Evolutionary conservation across 1,140 invertebrate genomes (phyloP).

Genomic region (Sarcophaga bullata): DNA sequence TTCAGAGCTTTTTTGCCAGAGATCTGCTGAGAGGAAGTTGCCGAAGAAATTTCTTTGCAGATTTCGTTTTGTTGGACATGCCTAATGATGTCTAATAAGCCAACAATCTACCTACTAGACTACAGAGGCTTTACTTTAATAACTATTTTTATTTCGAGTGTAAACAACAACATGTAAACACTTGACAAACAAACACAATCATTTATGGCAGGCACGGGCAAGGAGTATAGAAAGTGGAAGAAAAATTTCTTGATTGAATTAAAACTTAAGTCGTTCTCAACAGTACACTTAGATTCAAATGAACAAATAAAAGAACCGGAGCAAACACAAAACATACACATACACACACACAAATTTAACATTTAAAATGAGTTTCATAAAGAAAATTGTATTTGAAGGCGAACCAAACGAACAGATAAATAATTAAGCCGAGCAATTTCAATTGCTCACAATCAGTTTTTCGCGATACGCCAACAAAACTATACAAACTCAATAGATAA

Average conservation of each 20-base stretch:
- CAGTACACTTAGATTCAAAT: conserved; percentile 13
- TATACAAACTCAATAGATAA: too few species aligned
- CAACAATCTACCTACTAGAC: too few species aligned
- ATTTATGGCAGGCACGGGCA: neutral
- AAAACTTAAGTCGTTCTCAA: conserved; percentile 18
- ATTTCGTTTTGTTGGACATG: too few species aligned
- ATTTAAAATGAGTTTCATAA: neutral
- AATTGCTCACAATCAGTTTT: conserved; percentile 22
- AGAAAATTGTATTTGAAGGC: conserved; percentile 13
- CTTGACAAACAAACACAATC: neutral
- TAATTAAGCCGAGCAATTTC: conserved; percentile 6
- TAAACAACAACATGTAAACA: conserved; percentile 6
- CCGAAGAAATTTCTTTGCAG: too few species aligned
- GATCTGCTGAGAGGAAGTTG: too few species aligned
- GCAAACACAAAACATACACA: too few species aligned
- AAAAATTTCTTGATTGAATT: conserved; percentile 33
- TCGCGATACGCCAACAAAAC: conserved; percentile 25
- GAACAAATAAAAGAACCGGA: too few species aligned
- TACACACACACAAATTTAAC: neutral
- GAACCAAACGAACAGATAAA: too few species aligned
- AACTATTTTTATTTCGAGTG: neutral
- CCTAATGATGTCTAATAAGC: too few species aligned
- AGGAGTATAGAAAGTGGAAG: neutral
- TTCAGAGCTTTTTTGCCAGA: too few species aligned
- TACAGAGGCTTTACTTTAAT: too few species aligned